Conservation (phyloP, 1,140 invertebrate genomes). For the Euglossa dilemma region DNA sequence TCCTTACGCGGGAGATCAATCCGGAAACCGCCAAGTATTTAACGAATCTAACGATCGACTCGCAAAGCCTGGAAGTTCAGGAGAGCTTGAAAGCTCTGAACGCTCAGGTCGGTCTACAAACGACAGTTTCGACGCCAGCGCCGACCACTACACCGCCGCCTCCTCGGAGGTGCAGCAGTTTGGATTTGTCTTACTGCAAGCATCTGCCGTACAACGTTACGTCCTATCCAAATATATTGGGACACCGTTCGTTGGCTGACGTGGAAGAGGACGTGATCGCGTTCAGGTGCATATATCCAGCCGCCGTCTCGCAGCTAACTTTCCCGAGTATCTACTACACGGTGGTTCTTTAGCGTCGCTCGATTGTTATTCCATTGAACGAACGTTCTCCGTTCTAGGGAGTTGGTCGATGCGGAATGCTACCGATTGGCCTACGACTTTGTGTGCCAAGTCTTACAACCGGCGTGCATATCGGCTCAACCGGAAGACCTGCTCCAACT, state of each 20-base stretch:
- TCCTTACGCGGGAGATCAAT: constrained; percentile 84
- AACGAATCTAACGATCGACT: constrained; percentile 86
- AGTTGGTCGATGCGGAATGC: constrained; percentile 94
- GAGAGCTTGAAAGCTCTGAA: constrained; percentile 83
- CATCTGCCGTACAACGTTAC: constrained; percentile 90
- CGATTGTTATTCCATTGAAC: neutral
- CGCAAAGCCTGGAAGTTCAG: constrained; percentile 86
- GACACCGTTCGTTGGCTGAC: constrained; percentile 85
- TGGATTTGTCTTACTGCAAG: constrained; percentile 88
- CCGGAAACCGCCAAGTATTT: constrained; percentile 83
- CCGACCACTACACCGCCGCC: constrained; percentile 82
- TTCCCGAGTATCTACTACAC: neutral
- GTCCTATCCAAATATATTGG: constrained; percentile 92
- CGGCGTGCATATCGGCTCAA: constrained; percentile 85
- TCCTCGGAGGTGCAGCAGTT: constrained; percentile 86
- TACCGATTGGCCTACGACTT: constrained; percentile 92
- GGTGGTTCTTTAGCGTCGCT: neutral
- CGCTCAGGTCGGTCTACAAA: constrained; percentile 82
- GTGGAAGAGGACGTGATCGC: constrained; percentile 90
- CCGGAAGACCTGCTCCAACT: constrained; percentile 84
- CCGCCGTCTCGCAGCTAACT: neutral
- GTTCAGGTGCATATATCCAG: constrained; percentile 83
- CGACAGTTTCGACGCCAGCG: constrained; percentile 83
- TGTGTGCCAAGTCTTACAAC: constrained; percentile 92
- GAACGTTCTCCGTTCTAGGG: constrained; percentile 80